Conservation (phyloP, 37 sponge, comb jelly and placozoan genomes). For the Oscarella lobularis region DNA sequence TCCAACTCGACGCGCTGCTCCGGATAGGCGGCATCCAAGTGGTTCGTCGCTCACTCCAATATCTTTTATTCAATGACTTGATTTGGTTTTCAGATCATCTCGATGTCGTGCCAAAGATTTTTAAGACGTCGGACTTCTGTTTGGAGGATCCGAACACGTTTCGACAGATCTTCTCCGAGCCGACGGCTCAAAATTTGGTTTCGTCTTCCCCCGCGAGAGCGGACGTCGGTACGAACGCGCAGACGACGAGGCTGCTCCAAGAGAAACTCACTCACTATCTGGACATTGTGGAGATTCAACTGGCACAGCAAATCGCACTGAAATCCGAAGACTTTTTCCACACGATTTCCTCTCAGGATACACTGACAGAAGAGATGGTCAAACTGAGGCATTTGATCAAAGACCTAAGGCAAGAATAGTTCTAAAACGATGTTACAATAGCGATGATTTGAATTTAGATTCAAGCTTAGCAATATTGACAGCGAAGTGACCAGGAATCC, state of each 20-base stretch:
- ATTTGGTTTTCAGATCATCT: slow-evolving; percentile 13
- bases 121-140: slow-evolving; percentile 46
- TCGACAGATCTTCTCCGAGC: slow-evolving; percentile 64
- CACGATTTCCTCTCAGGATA: slow-evolving; percentile 68
- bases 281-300: slow-evolving; percentile 80
- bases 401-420: background rate
- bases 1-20: too few species aligned
- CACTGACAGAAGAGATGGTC: slow-evolving; percentile 18
- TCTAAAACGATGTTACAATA: background rate
- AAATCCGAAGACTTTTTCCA: slow-evolving; percentile 84
- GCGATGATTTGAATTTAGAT: too few species aligned
- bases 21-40: too few species aligned
- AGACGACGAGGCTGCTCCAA: too few species aligned
- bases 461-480: too few species aligned
- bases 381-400: background rate
- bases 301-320: slow-evolving; percentile 78
- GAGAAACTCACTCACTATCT: slow-evolving; percentile 90
- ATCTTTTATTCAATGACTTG: background rate
- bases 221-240: too few species aligned
- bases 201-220: too few species aligned
- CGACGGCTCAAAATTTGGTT: too few species aligned
- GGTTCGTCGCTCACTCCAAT: too few species aligned
- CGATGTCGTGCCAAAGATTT: too few species aligned
- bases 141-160: slow-evolving; percentile 65
- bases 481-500: too few species aligned